Conservation (phyloP, 2,113 vertebrate genomes). For the Trinectes maculatus region DNA sequence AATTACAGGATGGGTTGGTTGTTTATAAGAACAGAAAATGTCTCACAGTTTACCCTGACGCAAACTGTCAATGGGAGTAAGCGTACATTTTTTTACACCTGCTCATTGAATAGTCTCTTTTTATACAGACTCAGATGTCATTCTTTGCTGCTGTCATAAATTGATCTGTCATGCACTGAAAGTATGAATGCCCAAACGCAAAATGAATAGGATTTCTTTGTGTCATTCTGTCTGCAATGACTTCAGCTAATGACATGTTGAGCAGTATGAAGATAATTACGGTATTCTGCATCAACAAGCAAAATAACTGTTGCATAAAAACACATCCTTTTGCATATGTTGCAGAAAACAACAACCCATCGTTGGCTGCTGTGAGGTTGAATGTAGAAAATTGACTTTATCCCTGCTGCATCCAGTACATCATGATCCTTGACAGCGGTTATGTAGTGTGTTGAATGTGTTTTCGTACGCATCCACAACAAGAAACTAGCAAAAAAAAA, state of each 20-base stretch:
- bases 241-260: constrained; percentile 3
- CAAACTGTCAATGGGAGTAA: background rate
- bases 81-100: constrained; percentile 9
- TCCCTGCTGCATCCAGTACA: background rate
- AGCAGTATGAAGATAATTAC: background rate
- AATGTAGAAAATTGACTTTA: background rate
- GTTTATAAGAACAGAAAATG: constrained; percentile 41
- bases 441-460: background rate
- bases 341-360: background rate
- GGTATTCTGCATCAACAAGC: background rate
- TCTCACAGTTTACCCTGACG: constrained; percentile 12
- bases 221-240: background rate
- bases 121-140: background rate
- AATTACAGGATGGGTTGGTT: constrained; percentile 26
- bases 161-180: background rate
- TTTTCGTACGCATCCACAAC: background rate
- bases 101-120: constrained; percentile 8
- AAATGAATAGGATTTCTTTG: background rate
- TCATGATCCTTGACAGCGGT: background rate
- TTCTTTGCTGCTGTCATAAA: background rate
- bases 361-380: background rate
- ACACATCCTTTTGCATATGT: too few relatives aligned
- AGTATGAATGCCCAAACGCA: background rate
- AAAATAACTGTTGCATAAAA: background rate
- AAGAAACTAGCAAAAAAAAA: background rate